phyloP scores from a whole-genome alignment of 2,113 vertebrate species.

The Lasiurus borealis region DNA sequence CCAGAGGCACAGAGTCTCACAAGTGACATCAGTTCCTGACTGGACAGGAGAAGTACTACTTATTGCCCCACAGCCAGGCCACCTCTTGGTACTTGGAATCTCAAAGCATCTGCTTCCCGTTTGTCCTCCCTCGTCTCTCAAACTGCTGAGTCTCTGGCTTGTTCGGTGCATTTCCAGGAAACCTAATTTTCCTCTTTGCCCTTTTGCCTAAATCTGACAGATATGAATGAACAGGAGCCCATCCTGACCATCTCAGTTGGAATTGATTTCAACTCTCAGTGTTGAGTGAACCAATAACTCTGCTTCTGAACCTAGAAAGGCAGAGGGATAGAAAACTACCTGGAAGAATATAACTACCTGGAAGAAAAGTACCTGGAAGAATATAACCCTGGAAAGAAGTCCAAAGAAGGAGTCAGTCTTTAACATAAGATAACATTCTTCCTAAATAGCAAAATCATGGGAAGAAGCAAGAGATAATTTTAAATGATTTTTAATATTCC shows the following conservation, averaged over 20 bases:
- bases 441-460: constrained; percentile 36
- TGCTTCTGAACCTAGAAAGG: not conserved
- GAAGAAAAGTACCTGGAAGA: not conserved
- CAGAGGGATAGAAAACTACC: not conserved
- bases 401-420: not conserved
- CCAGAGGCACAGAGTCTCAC: not conserved
- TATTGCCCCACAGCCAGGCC: not conserved
- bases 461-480: constrained; percentile 65
- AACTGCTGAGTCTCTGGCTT: not conserved
- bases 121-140: not conserved
- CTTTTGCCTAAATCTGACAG: not conserved
- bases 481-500: constrained; percentile 60
- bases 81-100: not conserved
- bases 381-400: not conserved
- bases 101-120: not conserved
- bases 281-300: not conserved
- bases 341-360: not conserved
- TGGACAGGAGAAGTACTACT: not conserved
- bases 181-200: not conserved
- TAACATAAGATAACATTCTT: not conserved
- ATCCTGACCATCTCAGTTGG: not conserved
- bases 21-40: not conserved
- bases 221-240: not conserved
- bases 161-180: not conserved
- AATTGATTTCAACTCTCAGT: not conserved